Evolutionary conservation across 1,140 invertebrate species (phyloP).

Genomic region (Cherax destructor): DNA sequence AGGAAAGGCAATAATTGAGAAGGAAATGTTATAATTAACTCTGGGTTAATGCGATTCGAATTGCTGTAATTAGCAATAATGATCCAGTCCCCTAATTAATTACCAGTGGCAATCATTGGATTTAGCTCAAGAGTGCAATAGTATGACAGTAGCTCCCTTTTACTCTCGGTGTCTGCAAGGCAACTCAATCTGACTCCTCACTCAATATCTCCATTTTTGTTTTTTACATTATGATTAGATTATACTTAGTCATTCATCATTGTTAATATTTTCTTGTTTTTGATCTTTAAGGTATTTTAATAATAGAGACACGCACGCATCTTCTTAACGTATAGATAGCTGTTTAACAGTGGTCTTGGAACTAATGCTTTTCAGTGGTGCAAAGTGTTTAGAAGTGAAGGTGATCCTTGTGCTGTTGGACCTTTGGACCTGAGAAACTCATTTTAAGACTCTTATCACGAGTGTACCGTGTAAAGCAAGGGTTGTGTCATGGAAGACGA

Average conservation of each 20-base stretch:
- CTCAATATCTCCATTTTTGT: too few relatives aligned
- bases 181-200: not conserved
- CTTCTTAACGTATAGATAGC: too few relatives aligned
- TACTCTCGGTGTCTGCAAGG: not conserved
- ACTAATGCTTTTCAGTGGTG: too few relatives aligned
- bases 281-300: too few relatives aligned
- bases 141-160: too few relatives aligned
- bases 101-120: constrained; percentile 23
- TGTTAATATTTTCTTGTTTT: too few relatives aligned
- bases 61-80: constrained; percentile 31
- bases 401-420: not conserved
- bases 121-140: not conserved
- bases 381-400: too few relatives aligned
- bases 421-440: not conserved
- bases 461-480: too few relatives aligned
- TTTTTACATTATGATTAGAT: too few relatives aligned
- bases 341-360: too few relatives aligned
- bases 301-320: too few relatives aligned
- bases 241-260: too few relatives aligned
- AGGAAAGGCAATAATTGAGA: not conserved
- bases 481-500: constrained; percentile 21
- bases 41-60: constrained; percentile 1
- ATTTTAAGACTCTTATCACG: not conserved
- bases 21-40: not conserved
- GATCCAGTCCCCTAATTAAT: constrained; percentile 32